phyloP scores from a whole-genome alignment of 2,888 invertebrate genomes.

The Metellina segmentata region DNA sequence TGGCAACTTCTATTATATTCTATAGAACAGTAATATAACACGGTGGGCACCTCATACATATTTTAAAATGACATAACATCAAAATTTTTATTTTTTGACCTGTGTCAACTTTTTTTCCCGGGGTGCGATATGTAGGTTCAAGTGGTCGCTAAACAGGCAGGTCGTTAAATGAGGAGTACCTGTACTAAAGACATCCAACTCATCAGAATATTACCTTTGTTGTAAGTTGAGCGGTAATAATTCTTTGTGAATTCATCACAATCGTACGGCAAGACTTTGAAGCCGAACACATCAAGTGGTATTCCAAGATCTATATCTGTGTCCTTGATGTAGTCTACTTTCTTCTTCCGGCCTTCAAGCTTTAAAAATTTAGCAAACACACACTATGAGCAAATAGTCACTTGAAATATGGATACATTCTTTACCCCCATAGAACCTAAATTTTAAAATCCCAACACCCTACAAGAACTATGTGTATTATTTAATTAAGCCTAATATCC shows the following conservation, averaged over 20 bases:
- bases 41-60: too few species aligned
- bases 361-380: not conserved
- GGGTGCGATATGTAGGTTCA: too few species aligned
- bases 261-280: constrained; percentile 40
- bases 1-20: too few species aligned
- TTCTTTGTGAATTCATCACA: constrained; percentile 68
- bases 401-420: not conserved
- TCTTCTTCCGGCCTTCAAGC: constrained; percentile 30
- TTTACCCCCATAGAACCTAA: not conserved
- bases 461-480: too few species aligned
- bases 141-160: not conserved
- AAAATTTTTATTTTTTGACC: too few species aligned
- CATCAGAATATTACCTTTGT: constrained; percentile 45
- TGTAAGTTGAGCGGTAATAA: constrained; percentile 45
- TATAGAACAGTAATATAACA: too few species aligned
- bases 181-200: too few species aligned
- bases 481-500: too few species aligned
- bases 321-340: constrained; percentile 54
- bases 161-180: not conserved
- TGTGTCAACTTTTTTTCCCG: too few species aligned
- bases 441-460: too few species aligned
- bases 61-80: too few species aligned
- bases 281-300: constrained; percentile 38
- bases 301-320: constrained; percentile 51
- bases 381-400: too few species aligned